These are phyloP conservation scores for Lipophrys pholis DNA, from an alignment of 2,113 vertebrate species.

Conservation along the genomic window DNA sequence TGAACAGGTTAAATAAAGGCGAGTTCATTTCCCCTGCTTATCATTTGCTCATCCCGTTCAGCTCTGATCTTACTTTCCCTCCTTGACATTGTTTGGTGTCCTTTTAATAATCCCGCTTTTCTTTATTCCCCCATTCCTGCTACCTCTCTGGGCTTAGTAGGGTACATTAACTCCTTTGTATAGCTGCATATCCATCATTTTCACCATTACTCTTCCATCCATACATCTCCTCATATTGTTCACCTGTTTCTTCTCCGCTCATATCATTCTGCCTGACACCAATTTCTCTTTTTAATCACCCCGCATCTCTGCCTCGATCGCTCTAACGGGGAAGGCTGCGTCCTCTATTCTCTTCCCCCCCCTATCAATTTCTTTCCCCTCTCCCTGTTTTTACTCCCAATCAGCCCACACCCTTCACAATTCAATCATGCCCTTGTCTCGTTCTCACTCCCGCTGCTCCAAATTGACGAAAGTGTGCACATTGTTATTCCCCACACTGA, in stretches of 20 bases:
- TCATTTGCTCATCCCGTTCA: conserved; percentile 34
- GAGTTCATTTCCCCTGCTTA: neutral
- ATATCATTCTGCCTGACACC: conserved; percentile 22
- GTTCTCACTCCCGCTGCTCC: conserved; percentile 57
- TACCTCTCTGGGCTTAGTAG: neutral
- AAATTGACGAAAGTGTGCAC: conserved; percentile 64
- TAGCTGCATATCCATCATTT: conserved; percentile 3
- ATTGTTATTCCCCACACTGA: conserved; percentile 57
- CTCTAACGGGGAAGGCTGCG: neutral
- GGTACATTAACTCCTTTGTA: neutral
- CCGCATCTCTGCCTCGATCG: conserved; percentile 8
- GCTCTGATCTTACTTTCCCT: conserved; percentile 11
- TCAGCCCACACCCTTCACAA: neutral
- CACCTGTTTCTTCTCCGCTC: conserved; percentile 17
- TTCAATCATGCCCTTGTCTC: conserved; percentile 45
- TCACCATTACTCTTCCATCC: neutral
- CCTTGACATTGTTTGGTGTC: conserved; percentile 12
- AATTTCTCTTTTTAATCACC: conserved; percentile 35
- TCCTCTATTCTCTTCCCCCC: conserved; percentile 6
- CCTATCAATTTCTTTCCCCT: conserved; percentile 15
- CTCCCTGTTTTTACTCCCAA: neutral
- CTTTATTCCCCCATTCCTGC: conserved; percentile 3
- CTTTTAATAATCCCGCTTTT: conserved; percentile 16
- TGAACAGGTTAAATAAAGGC: conserved; percentile 16
- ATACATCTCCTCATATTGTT: neutral